These are phyloP conservation scores for Lasioglossum zephyrum DNA, from an alignment of 2,888 invertebrate species.

Conservation along the genomic window DNA sequence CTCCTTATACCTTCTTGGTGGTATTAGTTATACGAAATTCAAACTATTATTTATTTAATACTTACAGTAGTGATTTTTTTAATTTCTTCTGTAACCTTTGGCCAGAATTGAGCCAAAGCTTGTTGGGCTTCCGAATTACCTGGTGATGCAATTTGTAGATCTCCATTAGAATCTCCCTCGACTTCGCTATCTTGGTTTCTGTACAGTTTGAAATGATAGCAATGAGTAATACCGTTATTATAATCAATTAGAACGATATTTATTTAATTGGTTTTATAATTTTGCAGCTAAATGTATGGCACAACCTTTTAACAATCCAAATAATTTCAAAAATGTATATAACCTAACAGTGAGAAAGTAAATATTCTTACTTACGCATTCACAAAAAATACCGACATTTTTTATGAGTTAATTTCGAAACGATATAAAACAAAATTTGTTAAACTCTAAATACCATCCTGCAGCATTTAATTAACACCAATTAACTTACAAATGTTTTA, in stretches of 20 bases:
- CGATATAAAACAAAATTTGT: constrained; percentile 34
- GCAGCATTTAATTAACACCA: constrained; percentile 14
- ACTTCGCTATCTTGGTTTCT: constrained; percentile 84
- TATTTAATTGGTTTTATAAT: not conserved
- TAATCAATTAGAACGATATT: not conserved
- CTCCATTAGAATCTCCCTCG: constrained; percentile 84
- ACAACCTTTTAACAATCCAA: not conserved
- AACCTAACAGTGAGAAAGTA: constrained; percentile 76
- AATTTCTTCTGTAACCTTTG: constrained; percentile 92
- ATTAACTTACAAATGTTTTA: constrained; percentile 7
- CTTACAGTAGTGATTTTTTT: constrained; percentile 90
- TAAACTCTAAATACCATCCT: constrained; percentile 50
- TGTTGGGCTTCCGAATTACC: constrained; percentile 88
- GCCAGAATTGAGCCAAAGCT: constrained; percentile 93
- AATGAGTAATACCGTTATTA: constrained; percentile 14
- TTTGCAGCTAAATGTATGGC: not conserved
- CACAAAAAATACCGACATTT: constrained; percentile 90
- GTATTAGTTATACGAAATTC: not conserved
- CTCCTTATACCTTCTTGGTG: not conserved
- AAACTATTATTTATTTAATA: constrained; percentile 14
- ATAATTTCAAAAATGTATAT: constrained; percentile 50
- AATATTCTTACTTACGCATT: constrained; percentile 88
- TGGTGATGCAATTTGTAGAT: constrained; percentile 83
- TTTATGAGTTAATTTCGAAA: constrained; percentile 73
- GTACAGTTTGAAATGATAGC: constrained; percentile 39